Conservation (phyloP, 2,113 vertebrate species). For the Podiceps cristatus region DNA sequence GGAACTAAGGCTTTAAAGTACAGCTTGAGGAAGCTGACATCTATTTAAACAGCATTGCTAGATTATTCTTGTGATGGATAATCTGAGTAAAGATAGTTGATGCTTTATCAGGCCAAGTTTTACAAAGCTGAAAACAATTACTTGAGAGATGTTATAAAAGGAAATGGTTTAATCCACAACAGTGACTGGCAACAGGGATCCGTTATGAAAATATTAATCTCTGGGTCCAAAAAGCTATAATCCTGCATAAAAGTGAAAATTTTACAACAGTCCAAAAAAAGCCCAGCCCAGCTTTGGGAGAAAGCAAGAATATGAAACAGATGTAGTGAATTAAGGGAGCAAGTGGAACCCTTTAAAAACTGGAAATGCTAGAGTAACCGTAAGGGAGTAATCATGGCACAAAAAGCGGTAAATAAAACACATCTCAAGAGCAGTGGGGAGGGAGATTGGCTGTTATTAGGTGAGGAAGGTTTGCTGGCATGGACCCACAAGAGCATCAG, state of each 20-base stretch:
- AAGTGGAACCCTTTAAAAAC: background rate
- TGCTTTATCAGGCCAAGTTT: background rate
- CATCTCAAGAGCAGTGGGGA: background rate
- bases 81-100: background rate
- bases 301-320: background rate
- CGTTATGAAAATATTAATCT: background rate
- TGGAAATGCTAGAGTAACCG: background rate
- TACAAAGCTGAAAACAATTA: background rate
- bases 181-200: background rate
- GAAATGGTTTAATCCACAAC: background rate
- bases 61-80: background rate
- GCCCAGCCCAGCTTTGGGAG: background rate
- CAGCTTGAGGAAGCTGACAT: background rate
- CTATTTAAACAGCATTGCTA: background rate
- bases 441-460: background rate
- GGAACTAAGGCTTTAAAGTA: background rate
- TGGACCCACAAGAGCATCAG: rapidly evolving
- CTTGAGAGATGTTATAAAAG: background rate
- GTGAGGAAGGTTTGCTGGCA: background rate
- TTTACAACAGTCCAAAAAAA: background rate
- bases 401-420: background rate
- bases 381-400: background rate
- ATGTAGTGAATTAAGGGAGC: background rate
- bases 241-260: background rate
- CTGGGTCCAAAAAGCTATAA: background rate